Percentiles rank a stretch among this genome's conserved stretches.
phyloP scores from a whole-genome alignment of 2,113 vertebrate genomes.

The Cryptomyrus ogoouensis region DNA sequence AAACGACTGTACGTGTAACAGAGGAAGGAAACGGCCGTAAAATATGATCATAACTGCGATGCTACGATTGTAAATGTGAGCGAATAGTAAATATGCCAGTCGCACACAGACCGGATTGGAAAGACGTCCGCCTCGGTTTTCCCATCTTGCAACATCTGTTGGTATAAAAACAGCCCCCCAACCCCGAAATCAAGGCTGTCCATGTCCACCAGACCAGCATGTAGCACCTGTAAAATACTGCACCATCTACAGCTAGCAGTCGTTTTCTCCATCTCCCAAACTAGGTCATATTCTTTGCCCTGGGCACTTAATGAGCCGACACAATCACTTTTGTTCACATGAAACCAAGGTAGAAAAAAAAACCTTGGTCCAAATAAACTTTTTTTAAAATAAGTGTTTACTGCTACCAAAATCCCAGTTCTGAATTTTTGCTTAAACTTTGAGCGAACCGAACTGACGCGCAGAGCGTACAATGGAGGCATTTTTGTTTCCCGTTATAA shows the following conservation, averaged over 20 bases:
- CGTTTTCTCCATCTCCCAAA: not conserved
- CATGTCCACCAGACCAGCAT: not conserved
- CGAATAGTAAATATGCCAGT: not conserved
- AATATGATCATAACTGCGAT: not conserved
- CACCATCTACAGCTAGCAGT: too few relatives aligned
- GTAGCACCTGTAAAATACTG: not conserved
- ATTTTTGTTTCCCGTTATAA: slow-evolving; percentile 1
- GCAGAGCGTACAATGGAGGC: not conserved
- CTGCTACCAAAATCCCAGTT: not conserved
- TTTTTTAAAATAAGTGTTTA: not conserved
- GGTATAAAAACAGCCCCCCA: not conserved
- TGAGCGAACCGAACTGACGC: not conserved
- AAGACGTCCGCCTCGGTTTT: not conserved
- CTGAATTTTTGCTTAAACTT: slow-evolving; percentile 8
- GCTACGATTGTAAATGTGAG: not conserved
- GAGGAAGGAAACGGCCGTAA: not conserved
- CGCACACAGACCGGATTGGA: not conserved
- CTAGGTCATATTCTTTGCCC: not conserved
- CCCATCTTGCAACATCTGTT: not conserved
- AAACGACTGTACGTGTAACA: not conserved
- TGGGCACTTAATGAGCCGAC: not conserved
- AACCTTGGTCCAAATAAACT: not conserved
- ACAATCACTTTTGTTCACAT: slow-evolving; percentile 9
- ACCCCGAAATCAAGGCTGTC: not conserved
- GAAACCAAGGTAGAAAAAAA: not conserved